A percentile compares a stretch with the other conserved stretches of the same genome.
Evolutionary conservation across 1,140 invertebrate species (phyloP).

Genomic region (Tribolium castaneum): DNA sequence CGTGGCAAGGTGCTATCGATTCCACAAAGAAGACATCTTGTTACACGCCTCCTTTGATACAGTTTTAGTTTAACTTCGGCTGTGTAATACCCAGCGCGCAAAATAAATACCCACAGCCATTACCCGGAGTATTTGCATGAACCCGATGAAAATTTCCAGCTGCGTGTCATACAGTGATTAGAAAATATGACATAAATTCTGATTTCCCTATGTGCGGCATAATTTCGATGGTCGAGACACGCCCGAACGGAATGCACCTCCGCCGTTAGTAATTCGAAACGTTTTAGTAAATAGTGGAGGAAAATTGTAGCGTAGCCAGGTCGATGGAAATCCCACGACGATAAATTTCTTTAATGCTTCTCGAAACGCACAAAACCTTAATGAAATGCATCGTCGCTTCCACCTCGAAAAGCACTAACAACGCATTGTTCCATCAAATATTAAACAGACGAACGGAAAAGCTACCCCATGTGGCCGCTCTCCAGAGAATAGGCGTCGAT

Average conservation of each 20-base stretch:
- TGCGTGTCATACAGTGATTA: constrained; percentile 22
- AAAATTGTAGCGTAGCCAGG: neutral
- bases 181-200: constrained; percentile 27
- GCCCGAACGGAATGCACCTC: constrained; percentile 12
- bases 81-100: constrained; percentile 11
- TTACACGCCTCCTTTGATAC: constrained; percentile 27
- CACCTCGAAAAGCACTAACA: neutral
- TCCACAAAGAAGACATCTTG: constrained; percentile 38
- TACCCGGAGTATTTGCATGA: neutral
- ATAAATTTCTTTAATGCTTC: constrained; percentile 27
- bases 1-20: constrained; percentile 5
- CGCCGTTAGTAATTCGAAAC: constrained; percentile 22
- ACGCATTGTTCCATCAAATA: constrained; percentile 15
- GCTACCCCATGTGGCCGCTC: neutral
- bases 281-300: constrained; percentile 26
- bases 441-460: neutral
- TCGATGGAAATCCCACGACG: constrained; percentile 10
- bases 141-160: neutral
- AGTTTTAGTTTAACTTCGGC: constrained; percentile 21
- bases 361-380: constrained; percentile 9
- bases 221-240: constrained; percentile 3
- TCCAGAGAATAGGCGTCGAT: neutral
- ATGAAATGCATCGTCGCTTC: constrained; percentile 14
- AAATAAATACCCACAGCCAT: constrained; percentile 22
- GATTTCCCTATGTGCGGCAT: constrained; percentile 18